A percentile compares a stretch with the other conserved stretches of the same genome.
phyloP scores from a whole-genome alignment of 1,140 invertebrate genomes.

The Phthorimaea operculella region DNA sequence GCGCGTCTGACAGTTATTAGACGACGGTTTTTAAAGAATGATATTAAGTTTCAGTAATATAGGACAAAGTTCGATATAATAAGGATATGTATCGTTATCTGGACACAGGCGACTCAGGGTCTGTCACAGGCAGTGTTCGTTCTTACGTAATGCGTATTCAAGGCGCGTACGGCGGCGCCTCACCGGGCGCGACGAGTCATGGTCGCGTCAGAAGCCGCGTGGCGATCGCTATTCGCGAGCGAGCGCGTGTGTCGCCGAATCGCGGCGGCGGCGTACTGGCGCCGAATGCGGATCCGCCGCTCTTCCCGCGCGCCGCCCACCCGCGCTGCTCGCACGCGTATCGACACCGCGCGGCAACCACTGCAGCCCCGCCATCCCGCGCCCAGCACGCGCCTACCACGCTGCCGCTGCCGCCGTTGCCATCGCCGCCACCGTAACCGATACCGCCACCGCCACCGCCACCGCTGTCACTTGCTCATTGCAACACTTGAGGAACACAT shows the following conservation, averaged over 20 bases:
- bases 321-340: constrained; percentile 18
- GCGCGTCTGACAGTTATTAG: constrained; percentile 14
- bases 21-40: constrained; percentile 15
- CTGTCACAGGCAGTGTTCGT: constrained; percentile 13
- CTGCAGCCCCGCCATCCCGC: constrained; percentile 49
- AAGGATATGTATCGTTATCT: constrained; percentile 31
- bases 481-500: constrained; percentile 31
- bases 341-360: constrained; percentile 56
- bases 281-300: constrained; percentile 23
- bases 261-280: constrained; percentile 44
- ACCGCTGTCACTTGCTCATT: not conserved
- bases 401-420: not conserved
- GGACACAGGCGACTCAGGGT: constrained; percentile 14
- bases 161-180: constrained; percentile 46
- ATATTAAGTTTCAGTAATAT: constrained; percentile 14
- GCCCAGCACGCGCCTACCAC: constrained; percentile 16
- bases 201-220: constrained; percentile 44
- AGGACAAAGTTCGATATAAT: constrained; percentile 20
- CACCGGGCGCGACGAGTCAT: constrained; percentile 48
- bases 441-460: constrained; percentile 20
- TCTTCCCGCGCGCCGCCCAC: constrained; percentile 21
- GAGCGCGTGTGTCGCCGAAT: constrained; percentile 35
- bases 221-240: constrained; percentile 28
- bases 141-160: constrained; percentile 48
- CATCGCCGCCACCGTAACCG: constrained; percentile 6